These are phyloP conservation scores for Tragulus kanchil DNA, from an alignment of 2,113 vertebrate species.

Conservation along the genomic window DNA sequence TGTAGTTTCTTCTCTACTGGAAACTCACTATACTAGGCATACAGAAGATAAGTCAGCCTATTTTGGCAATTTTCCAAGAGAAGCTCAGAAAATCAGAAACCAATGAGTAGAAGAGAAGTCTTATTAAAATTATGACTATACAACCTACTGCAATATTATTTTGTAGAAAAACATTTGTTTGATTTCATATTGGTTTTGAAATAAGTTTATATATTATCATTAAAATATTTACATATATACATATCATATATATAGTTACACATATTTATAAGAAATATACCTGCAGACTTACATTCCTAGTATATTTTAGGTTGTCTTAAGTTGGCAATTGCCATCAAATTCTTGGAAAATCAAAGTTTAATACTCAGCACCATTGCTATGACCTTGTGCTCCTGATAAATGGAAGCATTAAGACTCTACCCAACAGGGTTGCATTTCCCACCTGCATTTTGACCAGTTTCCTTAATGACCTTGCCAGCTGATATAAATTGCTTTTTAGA, in stretches of 20 bases:
- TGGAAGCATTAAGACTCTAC: constrained; percentile 54
- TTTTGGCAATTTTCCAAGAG: background rate
- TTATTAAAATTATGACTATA: background rate
- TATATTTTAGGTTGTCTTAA: background rate
- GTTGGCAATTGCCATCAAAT: background rate
- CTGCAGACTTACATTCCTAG: background rate
- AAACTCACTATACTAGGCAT: background rate
- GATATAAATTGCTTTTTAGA: constrained; percentile 77
- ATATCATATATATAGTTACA: background rate
- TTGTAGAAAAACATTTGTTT: background rate
- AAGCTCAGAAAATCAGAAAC: constrained; percentile 20
- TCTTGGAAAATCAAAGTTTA: constrained; percentile 61
- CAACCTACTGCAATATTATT: background rate
- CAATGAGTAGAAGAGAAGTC: background rate
- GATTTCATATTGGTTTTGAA: background rate
- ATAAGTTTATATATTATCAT: background rate
- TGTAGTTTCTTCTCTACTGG: background rate
- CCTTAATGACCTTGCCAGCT: constrained; percentile 71
- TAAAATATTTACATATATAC: background rate
- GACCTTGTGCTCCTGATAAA: constrained; percentile 74
- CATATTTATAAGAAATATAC: background rate
- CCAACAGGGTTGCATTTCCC: constrained; percentile 64
- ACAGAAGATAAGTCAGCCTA: background rate
- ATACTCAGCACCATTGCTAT: constrained; percentile 44
- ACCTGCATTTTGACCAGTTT: constrained; percentile 74